Evolutionary conservation across 2,113 vertebrate genomes (phyloP), one percentile per base, ranked within the genome.

Genomic region (Lepisosteus osseus): DNA sequence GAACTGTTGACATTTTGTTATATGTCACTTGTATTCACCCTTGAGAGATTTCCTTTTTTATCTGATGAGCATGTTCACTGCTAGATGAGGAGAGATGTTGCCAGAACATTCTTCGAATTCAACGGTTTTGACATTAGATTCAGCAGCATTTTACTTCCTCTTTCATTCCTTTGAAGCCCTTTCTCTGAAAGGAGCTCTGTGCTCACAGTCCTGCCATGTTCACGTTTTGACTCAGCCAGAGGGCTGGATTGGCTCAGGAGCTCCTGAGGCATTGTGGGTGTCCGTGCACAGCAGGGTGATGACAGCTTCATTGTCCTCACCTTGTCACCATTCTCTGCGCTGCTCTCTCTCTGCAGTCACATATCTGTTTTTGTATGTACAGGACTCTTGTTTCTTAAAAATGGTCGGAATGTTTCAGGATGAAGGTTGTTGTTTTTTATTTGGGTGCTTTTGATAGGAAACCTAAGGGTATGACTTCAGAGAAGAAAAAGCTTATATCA

Each of bases 81-180:
- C 77, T 67, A 67, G 70, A 68, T 69, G 47, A 57, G 71, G 55
- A 74, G 54, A 73, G 69, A 67, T 51, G n/a, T 13, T 78, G 67
- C 76, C 17, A 1, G 72, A 4, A 75, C 64, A 6, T 72, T 15
- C 77, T 75, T 82, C 79, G 59, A 61, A 63, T 78, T 87, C 79
- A 89, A 62, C 63, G 74, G 51, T 87, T 84, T 72, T 85, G 83
- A 80, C 76, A 82, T 82, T 80, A 59, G 72, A 82, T 79, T 74
- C 69, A 76, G 40, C 74, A 78, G 71, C 78, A 82, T 84, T 79
- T 85, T 82, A 78, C 3, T 59, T 59, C n/a, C 82, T 70, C 17
- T 80, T 15, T 78, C 86, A 8, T 59, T 59, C 9, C 4, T 68
- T 68, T 66, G 42, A 66, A 66, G 14, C 43, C 45, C 41, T 47